Conservation (phyloP, 1,140 invertebrate genomes). For the Drosophila tani region DNA sequence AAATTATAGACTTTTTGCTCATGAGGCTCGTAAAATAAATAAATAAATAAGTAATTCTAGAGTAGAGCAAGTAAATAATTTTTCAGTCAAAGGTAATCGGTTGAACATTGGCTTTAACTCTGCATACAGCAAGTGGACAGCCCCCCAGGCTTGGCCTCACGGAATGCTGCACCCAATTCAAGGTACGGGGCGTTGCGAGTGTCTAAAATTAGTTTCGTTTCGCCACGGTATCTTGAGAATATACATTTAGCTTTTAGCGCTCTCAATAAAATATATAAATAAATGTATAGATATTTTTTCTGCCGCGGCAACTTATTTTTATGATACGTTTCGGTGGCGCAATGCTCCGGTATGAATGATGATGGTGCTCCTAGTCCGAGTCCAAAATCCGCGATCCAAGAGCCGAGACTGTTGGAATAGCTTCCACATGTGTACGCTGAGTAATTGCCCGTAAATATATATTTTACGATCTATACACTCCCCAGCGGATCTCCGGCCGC, state of each 20-base stretch:
- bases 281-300: conserved; percentile 13
- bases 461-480: conserved; percentile 28
- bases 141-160: not conserved
- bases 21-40: conserved; percentile 39
- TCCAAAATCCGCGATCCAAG: not conserved
- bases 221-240: conserved; percentile 3
- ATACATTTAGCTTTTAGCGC: conserved; percentile 18
- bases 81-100: conserved; percentile 32
- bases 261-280: conserved; percentile 55
- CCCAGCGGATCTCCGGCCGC: not conserved
- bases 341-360: conserved; percentile 14
- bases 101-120: conserved; percentile 9
- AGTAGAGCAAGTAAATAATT: conserved; percentile 50
- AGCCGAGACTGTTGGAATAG: not conserved
- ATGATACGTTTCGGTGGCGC: conserved; percentile 11
- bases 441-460: conserved; percentile 34
- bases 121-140: not conserved
- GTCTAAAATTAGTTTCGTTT: conserved; percentile 18
- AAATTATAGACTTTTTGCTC: conserved; percentile 50
- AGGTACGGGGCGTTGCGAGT: not conserved
- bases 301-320: conserved; percentile 31
- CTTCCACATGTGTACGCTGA: conserved; percentile 21
- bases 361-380: not conserved
- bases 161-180: not conserved
- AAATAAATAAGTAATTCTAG: conserved; percentile 59